A percentile compares a stretch with the other conserved stretches of the same genome.
phyloP scores from a whole-genome alignment of 1,140 invertebrate genomes.

The Temnothorax curvispinosus region DNA sequence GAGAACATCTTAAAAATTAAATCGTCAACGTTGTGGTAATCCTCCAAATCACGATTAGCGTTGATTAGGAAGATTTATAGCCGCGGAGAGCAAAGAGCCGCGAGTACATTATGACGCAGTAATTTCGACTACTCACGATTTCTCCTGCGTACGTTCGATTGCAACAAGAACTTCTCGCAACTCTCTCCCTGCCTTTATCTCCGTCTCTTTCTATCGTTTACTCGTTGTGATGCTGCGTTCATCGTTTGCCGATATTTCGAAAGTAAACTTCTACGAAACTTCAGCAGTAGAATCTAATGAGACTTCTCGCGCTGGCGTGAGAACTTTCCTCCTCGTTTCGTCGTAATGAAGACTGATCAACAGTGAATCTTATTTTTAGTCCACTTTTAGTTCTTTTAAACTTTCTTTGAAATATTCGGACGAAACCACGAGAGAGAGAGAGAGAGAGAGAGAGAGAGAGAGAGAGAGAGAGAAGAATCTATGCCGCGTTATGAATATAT shows the following conservation, averaged over 20 bases:
- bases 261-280: constrained; percentile 69
- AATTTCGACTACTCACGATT: constrained; percentile 70
- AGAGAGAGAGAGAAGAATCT: not conserved
- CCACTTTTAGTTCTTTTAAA: constrained; percentile 30
- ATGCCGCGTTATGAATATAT: not conserved
- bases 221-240: constrained; percentile 69
- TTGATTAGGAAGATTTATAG: constrained; percentile 28
- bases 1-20: not conserved
- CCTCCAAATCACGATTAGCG: constrained; percentile 17
- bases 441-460: too few relatives aligned
- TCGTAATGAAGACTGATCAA: constrained; percentile 56
- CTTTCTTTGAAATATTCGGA: constrained; percentile 20
- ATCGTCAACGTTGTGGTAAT: not conserved
- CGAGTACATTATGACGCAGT: constrained; percentile 41
- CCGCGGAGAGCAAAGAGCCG: constrained; percentile 38
- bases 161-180: constrained; percentile 59
- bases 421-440: not conserved
- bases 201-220: constrained; percentile 5
- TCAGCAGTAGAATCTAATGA: constrained; percentile 72
- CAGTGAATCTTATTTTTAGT: constrained; percentile 46
- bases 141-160: constrained; percentile 53
- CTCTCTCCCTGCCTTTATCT: not conserved
- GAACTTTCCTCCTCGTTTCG: constrained; percentile 38
- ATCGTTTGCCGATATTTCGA: constrained; percentile 73
- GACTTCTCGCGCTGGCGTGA: constrained; percentile 35